Base-by-base conservation (phyloP, 2,888 invertebrate species). In the Dexiosoma caninum region DNA sequence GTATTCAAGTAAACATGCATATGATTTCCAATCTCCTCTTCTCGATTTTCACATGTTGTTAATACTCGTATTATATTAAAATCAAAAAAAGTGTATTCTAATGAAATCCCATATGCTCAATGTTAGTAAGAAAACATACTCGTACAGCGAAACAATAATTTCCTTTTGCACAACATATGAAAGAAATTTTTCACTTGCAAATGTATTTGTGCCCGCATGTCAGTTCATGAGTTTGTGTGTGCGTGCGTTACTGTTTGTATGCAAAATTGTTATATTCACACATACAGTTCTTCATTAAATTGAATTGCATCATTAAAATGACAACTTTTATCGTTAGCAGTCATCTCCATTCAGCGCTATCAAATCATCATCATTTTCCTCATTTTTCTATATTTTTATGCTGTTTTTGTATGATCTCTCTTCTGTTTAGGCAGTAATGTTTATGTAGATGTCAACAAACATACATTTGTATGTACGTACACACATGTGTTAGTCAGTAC, bases 271-370 rank as follows among this genome's bases (percentile, higher is more conserved):
- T 67, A n/a, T 51, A 59, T 51, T 35, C 64, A 46, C 59, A 66
- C 59, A 64, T 64, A 51, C 62, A 75, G 30, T 55, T 77, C 55
- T 76, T 77, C 67, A 81, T 77, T 69, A 72, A 72, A 81, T 81
- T 81, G 77, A 77, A 81, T 81, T 77, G 77, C 67, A 69, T 81
- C 81, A 81, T 77, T 81, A 77, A 77, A 69, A 80, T 80, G 80
- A 77, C 77, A 81, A 57, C 55, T 72, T 72, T 81, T 75, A 72
- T 81, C 81, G 81, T 77, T 60, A 30, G 59, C 71, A 81, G 72
- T 77, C 81, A 81, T 77, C 72, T 67, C 46, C 67, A 72, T 72
- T 72, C 81, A 72, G 46, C 49, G 77, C 67, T 64, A 77, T 77
- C 72, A 77, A 81, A 72, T 57, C 67, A 69, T 77, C 64, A 66